Evolutionary conservation across 2,113 vertebrate genomes (phyloP), one percentile per base, ranked within the genome.

Genomic region (Vanacampus margaritifer): DNA sequence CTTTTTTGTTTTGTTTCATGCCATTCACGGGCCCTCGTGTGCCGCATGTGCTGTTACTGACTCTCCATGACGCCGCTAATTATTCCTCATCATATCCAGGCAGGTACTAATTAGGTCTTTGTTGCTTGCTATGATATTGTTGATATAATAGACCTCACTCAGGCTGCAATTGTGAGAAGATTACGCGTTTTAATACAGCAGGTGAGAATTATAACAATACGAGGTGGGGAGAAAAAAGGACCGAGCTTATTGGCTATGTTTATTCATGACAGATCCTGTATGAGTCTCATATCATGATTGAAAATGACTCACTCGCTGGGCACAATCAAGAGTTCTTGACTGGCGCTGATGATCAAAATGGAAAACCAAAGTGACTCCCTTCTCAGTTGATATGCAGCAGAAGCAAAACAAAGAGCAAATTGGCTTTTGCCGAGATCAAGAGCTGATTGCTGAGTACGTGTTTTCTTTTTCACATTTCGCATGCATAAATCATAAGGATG

Each of bases 61-160:
- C 80, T 84, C 88, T 84, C 69, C 72, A 71, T 46, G 28, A 85
- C 78, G 46, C 63, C 70, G 78, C 84, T 90, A 90, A 92, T 92
- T 90, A 91, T 80, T 83, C 79, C 84, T 86, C 86, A 87, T 89
- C 86, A 84, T 78, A 87, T 90, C 81, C 84, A 89, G 60, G 88
- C 91, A 91, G 90, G 89, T 91, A 86, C 89, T 91, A 91, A 91
- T 90, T 87, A 90, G 78, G 71, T 82, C 87, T 90, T 91, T 91
- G 89, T 91, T 83, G 78, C 76, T 71, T 59, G 48, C 76, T 83
- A 90, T 89, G 86, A 81, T 79, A 76, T 80, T 88, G 89, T 89
- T 89, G 88, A 86, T 84, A 87, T 87, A 91, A 90, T 87, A 89
- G 74, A 84, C 75, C 48, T 75, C 87, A 88, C 87, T 89, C 72